Conservation (phyloP, 2,797 vertebrate species). For the Squalus acanthias region DNA sequence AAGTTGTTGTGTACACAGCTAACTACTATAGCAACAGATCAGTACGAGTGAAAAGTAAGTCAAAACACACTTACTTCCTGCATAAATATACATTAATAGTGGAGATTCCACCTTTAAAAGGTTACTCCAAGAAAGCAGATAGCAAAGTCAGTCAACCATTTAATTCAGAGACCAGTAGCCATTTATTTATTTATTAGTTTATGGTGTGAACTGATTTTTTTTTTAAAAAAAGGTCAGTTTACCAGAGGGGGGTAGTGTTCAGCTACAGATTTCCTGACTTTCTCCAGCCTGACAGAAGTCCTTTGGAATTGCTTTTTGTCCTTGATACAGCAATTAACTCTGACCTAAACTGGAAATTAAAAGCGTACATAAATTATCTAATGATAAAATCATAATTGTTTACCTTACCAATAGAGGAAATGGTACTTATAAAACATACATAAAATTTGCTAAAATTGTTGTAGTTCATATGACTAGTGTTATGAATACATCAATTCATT, state of each 20-base stretch:
- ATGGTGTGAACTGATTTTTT: not conserved
- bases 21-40: too few species aligned
- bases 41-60: not conserved
- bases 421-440: not conserved
- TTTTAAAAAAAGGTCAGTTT: not conserved
- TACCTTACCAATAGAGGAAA: not conserved
- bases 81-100: not conserved
- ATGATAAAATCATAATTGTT: not conserved
- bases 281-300: not conserved
- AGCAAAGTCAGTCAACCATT: not conserved
- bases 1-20: not conserved
- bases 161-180: not conserved
- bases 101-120: not conserved
- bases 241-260: not conserved
- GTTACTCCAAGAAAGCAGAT: not conserved
- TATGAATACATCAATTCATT: not conserved
- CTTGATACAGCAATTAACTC: not conserved
- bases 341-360: not conserved
- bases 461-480: not conserved
- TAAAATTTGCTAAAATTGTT: not conserved
- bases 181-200: not conserved
- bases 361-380: not conserved
- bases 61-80: not conserved
- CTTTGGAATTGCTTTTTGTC: not conserved
- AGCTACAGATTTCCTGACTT: not conserved